These are phyloP conservation scores for Hydropsyche betteni DNA, from an alignment of 2,888 invertebrate species.

Conservation along the genomic window DNA sequence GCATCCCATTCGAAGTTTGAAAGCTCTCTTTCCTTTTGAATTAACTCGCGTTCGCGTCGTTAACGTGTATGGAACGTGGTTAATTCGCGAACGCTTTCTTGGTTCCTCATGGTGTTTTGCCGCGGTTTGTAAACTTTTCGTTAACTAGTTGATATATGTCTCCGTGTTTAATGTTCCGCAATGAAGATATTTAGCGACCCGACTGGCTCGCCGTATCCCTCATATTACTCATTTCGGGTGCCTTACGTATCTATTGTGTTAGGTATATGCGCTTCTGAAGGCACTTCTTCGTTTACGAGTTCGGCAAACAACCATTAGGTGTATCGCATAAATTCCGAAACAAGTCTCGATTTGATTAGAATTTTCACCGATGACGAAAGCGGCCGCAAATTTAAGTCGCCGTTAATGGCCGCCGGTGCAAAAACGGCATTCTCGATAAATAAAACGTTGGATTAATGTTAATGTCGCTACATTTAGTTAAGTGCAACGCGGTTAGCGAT, in stretches of 20 bases:
- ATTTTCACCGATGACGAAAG: conserved; percentile 29
- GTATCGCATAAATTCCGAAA: too few relatives aligned
- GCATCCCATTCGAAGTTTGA: background rate
- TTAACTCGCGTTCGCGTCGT: background rate
- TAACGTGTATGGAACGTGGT: conserved; percentile 8
- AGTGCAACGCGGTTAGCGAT: conserved; percentile 62
- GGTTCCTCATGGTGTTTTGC: conserved; percentile 40
- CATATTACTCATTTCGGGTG: conserved; percentile 3
- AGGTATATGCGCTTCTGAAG: too few relatives aligned
- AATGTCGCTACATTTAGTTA: conserved; percentile 62
- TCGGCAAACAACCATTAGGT: too few relatives aligned
- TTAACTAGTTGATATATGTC: conserved; percentile 49
- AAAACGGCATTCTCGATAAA: conserved; percentile 56
- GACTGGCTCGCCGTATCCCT: conserved; percentile 10
- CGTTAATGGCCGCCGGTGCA: background rate
- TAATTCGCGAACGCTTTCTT: conserved; percentile 31
- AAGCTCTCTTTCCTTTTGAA: background rate
- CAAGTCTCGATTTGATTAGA: too few relatives aligned
- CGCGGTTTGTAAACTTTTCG: conserved; percentile 33
- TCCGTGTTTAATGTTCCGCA: conserved; percentile 50
- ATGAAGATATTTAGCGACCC: conserved; percentile 45
- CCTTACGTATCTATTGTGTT: too few relatives aligned
- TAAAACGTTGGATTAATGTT: conserved; percentile 68
- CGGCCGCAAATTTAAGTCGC: conserved; percentile 53
- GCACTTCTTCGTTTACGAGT: too few relatives aligned